Percentiles rank a stretch among this genome's conserved stretches.
These are phyloP conservation scores for Neosalanx taihuensis DNA, from an alignment of 2,797 vertebrate genomes.

Conservation along the genomic window DNA sequence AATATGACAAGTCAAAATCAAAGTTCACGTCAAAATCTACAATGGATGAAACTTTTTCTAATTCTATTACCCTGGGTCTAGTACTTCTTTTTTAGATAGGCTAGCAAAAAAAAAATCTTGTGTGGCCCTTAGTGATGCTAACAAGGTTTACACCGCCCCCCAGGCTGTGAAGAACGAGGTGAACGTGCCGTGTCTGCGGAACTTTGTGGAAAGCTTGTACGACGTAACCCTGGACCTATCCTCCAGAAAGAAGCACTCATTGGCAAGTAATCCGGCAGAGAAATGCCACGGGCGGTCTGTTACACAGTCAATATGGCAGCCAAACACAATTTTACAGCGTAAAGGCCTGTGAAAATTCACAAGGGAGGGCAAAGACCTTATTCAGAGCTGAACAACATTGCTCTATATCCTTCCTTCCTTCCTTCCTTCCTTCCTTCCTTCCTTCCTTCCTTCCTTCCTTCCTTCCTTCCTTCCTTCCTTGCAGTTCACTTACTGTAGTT, in stretches of 20 bases:
- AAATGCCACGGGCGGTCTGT: constrained; percentile 17
- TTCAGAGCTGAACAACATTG: constrained; percentile 13
- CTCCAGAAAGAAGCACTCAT: constrained; percentile 95
- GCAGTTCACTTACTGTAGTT: constrained; percentile 10
- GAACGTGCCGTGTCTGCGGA: constrained; percentile 96
- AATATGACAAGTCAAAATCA: not conserved
- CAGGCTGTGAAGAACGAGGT: constrained; percentile 98
- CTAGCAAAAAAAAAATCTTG: not conserved
- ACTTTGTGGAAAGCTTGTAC: constrained; percentile 97
- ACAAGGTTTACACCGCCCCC: constrained; percentile 16
- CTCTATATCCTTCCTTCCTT: not conserved
- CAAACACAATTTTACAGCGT: constrained; percentile 22
- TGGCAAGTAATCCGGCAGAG: constrained; percentile 77
- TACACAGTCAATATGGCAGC: constrained; percentile 18
- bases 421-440: constrained; percentile 2
- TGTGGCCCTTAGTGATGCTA: not conserved
- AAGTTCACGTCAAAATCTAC: not conserved
- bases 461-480: constrained; percentile 4
- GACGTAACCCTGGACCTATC: constrained; percentile 95
- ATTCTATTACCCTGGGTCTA: too few species aligned
- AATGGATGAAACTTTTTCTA: not conserved
- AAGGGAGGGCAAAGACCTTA: constrained; percentile 16
- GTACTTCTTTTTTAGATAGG: too few species aligned
- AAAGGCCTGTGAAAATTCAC: constrained; percentile 45
- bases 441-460: constrained; percentile 4